phyloP scores from a whole-genome alignment of 2,113 vertebrate genomes.

The Apodemus sylvaticus region DNA sequence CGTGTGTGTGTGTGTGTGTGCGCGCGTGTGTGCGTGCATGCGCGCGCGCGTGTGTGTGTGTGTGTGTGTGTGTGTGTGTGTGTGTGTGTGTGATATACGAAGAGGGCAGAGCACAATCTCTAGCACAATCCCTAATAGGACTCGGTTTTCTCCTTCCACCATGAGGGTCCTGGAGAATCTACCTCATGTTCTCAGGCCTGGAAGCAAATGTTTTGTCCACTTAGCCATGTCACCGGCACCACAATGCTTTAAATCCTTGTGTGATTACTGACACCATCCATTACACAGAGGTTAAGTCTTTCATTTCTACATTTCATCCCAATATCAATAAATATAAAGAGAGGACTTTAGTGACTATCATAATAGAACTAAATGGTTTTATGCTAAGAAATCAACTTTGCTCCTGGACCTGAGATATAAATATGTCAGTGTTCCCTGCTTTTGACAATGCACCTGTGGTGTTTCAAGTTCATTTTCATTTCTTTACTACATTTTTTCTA shows the following conservation, averaged over 20 bases:
- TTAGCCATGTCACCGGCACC: not conserved
- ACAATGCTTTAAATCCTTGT: not conserved
- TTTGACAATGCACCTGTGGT: not conserved
- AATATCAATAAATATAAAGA: not conserved
- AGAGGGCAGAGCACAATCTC: not conserved
- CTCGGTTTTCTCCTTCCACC: not conserved
- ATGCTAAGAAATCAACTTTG: not conserved
- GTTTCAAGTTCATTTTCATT: not conserved
- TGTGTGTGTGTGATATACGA: not conserved
- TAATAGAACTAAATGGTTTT: not conserved
- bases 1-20: accelerated
- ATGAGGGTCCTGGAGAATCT: not conserved
- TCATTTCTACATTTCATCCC: not conserved
- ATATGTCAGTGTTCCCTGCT: not conserved
- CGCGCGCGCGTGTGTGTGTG: no score
- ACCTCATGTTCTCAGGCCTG: not conserved
- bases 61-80: not conserved
- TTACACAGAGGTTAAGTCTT: not conserved
- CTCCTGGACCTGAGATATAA: not conserved
- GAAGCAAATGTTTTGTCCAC: no score
- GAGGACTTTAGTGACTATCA: not conserved
- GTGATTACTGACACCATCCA: not conserved
- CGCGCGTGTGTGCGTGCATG: no score
- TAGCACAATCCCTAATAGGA: not conserved
- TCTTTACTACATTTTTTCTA: not conserved